Percentiles rank a stretch among this genome's conserved stretches.
Evolutionary conservation across 2,797 vertebrate species (phyloP).

Genomic region (Graptemys geographica): DNA sequence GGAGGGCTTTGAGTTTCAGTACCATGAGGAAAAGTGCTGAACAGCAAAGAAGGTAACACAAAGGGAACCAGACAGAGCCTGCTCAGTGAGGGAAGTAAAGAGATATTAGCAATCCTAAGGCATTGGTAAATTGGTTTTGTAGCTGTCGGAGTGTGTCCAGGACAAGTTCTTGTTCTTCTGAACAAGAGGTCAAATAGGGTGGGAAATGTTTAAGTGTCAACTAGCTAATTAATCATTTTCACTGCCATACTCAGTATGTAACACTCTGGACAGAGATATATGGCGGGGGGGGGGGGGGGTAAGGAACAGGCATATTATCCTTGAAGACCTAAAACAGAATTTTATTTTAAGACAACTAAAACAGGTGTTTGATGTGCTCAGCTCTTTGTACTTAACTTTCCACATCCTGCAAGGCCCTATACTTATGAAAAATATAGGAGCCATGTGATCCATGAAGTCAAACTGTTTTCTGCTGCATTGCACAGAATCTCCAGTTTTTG

Average conservation of each 20-base stretch:
- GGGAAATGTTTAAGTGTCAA: neutral
- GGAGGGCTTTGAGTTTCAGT: neutral
- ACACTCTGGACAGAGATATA: neutral
- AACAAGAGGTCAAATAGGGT: neutral
- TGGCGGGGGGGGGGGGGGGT: neutral
- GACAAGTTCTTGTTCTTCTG: neutral
- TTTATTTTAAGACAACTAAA: neutral
- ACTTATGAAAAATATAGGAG: too few relatives aligned
- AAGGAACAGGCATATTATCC: neutral
- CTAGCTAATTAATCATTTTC: constrained; percentile 14
- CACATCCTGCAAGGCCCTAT: neutral
- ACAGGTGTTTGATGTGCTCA: neutral
- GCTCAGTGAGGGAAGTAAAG: neutral
- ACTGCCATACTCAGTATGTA: neutral
- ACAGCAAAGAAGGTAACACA: constrained; percentile 18
- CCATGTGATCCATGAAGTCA: neutral
- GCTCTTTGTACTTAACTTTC: neutral
- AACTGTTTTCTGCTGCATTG: neutral
- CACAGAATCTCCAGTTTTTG: neutral
- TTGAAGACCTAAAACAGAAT: too few relatives aligned
- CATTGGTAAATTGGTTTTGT: constrained; percentile 40
- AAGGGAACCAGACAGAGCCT: neutral
- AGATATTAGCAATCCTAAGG: neutral
- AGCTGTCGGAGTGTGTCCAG: constrained; percentile 1
- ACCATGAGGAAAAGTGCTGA: constrained; percentile 11